Conservation (phyloP, 1,140 invertebrate species). For the Rhynchophorus ferrugineus region DNA sequence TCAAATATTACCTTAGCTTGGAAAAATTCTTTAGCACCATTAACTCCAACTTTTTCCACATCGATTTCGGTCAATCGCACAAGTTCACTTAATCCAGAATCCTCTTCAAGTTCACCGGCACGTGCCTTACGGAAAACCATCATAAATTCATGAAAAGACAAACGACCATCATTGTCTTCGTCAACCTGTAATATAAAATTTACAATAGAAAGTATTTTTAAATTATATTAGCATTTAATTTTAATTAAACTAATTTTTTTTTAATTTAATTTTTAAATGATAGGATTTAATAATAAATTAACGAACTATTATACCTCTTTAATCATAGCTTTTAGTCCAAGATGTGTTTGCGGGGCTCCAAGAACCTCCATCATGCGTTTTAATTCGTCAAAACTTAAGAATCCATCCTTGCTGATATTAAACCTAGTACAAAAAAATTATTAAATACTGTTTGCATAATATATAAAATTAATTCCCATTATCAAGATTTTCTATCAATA, state of each 20-base stretch:
- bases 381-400: constrained; percentile 77
- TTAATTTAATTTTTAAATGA: too few relatives aligned
- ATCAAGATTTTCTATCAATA: too few relatives aligned
- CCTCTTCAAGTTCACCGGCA: constrained; percentile 71
- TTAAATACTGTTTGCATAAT: too few relatives aligned
- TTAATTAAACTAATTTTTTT: too few relatives aligned
- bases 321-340: constrained; percentile 91
- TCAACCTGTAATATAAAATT: constrained; percentile 48
- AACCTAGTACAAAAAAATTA: constrained; percentile 64
- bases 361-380: constrained; percentile 95
- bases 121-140: constrained; percentile 82
- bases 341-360: constrained; percentile 89
- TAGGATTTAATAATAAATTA: too few relatives aligned
- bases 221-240: too few relatives aligned
- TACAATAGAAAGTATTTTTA: background rate
- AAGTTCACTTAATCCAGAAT: constrained; percentile 75
- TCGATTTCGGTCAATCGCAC: constrained; percentile 79
- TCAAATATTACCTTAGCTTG: constrained; percentile 66
- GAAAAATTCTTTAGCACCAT: constrained; percentile 84
- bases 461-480: background rate
- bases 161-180: constrained; percentile 80
- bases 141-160: constrained; percentile 88
- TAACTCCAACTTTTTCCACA: constrained; percentile 82
- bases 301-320: constrained; percentile 51
- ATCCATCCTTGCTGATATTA: constrained; percentile 81